Evolutionary conservation across 1,140 invertebrate species (phyloP), one percentile per base, ranked within the genome.

Genomic region (Caenorhabditis brenneri): DNA sequence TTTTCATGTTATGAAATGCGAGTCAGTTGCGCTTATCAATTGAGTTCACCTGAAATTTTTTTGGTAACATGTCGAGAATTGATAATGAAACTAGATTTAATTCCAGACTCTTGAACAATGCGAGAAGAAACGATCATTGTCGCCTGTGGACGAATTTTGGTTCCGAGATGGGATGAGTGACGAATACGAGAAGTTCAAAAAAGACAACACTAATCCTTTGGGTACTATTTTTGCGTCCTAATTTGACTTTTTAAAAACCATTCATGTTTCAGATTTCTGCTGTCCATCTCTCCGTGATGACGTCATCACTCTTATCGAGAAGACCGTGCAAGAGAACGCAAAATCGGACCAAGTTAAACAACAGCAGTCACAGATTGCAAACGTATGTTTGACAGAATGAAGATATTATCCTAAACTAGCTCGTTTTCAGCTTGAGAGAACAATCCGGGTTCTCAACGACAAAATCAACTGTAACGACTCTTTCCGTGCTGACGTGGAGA

Each of bases 391-490:
- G 10, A 46, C 12, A 9, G 7, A 15, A 0, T 19, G 19, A 27
- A 10, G 3, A 15, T 1, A 27, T 15, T 29, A 19, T 5, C 12
- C 0, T 10, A 0, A 46, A 10, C 1, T 42, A 7, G 1, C 4
- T 27, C 33, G 3, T 24, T 46, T 74, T 31, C n/a, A 74, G 65
- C 15, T 74, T 19, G 65, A 74, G n/a, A 12, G 65, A 24, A 74
- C 65, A 2, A 74, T 74, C 15, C 65, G 65, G 1, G 36, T 74
- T 22, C 36, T 74, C 3, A 74, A 74, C 29, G 65, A 74, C 36
- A 74, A 74, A 42, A 74, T 74, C 65, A 74, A 74, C n/a, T 74
- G 65, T 36, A 74, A 74, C 29, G 65, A 74, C 65, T 24, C 29
- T 2, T 74, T 74, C 33, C 65, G 65, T 22, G 6, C 36, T 10